Base-by-base conservation (phyloP, 2,888 invertebrate genomes). In the Leucoptera coffeella region DNA sequence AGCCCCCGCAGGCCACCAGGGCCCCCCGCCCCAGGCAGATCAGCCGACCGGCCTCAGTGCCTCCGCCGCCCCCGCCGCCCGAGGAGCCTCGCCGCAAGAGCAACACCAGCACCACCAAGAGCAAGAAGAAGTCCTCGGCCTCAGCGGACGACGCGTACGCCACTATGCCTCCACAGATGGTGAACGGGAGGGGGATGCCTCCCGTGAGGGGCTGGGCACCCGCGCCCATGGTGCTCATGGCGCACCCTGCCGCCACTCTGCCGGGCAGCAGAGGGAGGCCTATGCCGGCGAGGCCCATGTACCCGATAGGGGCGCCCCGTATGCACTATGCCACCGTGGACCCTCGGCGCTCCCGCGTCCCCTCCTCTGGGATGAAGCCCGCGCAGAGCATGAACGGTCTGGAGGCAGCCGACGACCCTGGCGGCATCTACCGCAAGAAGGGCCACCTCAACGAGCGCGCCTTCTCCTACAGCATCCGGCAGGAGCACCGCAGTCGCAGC, bases 401-500 rank as follows among this genome's bases (percentile, higher is more conserved):
- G 27, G 82, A 81, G 38, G 78, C 75, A 4, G 75, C 72, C 10
- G 76, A 78, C 29, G 76, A 78, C 28, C 65, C 75, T 0, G 75
- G 77, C 1, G 78, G 89, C 26, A 91, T 92, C 34, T 92, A 92
- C 49, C 74, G 88, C 41, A 85, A 90, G 47, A 91, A 92, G 45
- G 92, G 92, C 0, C 92, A 93, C 45, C 60, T 93, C 36, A 93
- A 93, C 57, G 93, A 93, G 54, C 74, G 92, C 27, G 93, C 93
- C 13, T 93, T 93, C 50, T 90, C 90, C 29, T 92, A 93, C 62
- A 92, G 92, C 39, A 93, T 93, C 47, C 73, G 93, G 30, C 92
- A 93, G 53, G 93, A 93, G 52, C 92, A 93, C 50, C 78, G 93
- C 36, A 91, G 91, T 50, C 76, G 93, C 33, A 92, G 91, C 43